Percentiles rank a stretch among this genome's conserved stretches.
Conservation (phyloP, 2,113 vertebrate species). For the Eidolon helvum region DNA sequence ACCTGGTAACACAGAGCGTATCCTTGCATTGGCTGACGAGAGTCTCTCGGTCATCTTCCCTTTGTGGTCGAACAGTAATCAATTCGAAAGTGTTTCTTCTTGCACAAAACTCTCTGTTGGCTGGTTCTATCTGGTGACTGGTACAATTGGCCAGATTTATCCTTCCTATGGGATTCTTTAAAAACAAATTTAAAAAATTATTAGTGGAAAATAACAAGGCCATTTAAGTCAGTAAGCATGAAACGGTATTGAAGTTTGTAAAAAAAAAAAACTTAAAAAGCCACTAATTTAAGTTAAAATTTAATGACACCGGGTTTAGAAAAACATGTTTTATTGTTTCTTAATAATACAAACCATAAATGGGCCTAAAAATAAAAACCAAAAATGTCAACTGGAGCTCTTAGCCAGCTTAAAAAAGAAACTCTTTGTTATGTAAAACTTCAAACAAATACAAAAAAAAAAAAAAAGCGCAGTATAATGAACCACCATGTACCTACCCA, state of each 20-base stretch:
- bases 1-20: constrained; percentile 98
- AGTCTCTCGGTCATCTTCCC: constrained; percentile 94
- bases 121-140: constrained; percentile 92
- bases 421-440: not conserved
- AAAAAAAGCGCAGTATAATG: not conserved
- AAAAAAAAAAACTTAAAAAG: constrained; percentile 14
- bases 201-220: constrained; percentile 20
- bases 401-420: not conserved
- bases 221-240: not conserved
- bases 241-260: not conserved
- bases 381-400: not conserved
- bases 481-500: not conserved
- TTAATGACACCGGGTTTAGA: not conserved
- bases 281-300: not conserved
- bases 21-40: constrained; percentile 95
- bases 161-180: constrained; percentile 91
- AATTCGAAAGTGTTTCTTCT: constrained; percentile 96
- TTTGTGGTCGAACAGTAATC: constrained; percentile 93
- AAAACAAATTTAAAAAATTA: constrained; percentile 17
- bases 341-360: not conserved
- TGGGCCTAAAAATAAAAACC: not conserved
- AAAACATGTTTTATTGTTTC: not conserved
- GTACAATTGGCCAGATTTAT: constrained; percentile 95
- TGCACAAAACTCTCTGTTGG: constrained; percentile 96
- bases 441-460: not conserved